Evolutionary conservation across 2,888 invertebrate species (phyloP).

Genomic region (Eupithecia tripunctaria): DNA sequence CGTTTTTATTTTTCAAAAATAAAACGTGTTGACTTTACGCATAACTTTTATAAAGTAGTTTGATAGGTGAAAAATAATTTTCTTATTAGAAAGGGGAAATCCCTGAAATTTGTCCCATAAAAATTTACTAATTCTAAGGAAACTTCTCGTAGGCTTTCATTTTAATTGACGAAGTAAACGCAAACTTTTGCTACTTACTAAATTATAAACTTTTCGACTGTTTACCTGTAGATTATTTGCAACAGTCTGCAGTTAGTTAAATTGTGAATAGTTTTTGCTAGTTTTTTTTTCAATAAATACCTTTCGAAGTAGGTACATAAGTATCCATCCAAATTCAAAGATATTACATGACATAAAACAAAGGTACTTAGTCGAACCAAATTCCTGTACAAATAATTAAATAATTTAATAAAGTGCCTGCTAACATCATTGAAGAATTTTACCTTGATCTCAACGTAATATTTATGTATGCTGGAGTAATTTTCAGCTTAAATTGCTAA

Average conservation of each 20-base stretch:
- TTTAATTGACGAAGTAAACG: neutral
- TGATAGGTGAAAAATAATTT: too few relatives aligned
- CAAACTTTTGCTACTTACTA: too few relatives aligned
- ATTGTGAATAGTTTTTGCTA: too few relatives aligned
- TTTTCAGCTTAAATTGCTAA: neutral
- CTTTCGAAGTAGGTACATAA: neutral
- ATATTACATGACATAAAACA: neutral
- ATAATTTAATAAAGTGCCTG: neutral
- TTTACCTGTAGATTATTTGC: too few relatives aligned
- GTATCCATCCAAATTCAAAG: neutral
- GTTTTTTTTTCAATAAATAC: neutral
- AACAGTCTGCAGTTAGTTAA: too few relatives aligned
- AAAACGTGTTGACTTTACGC: too few relatives aligned
- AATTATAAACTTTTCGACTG: too few relatives aligned
- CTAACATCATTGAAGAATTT: neutral
- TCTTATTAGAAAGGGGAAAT: too few relatives aligned
- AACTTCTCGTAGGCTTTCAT: neutral
- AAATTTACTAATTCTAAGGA: too few relatives aligned
- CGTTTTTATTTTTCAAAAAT: too few relatives aligned
- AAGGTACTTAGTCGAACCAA: neutral
- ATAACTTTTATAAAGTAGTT: too few relatives aligned
- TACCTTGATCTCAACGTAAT: neutral
- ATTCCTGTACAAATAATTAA: neutral
- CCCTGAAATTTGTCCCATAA: too few relatives aligned
- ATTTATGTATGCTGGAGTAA: neutral